Conservation (phyloP, 1,140 invertebrate species). For the Ctenoplectra terminalis region DNA sequence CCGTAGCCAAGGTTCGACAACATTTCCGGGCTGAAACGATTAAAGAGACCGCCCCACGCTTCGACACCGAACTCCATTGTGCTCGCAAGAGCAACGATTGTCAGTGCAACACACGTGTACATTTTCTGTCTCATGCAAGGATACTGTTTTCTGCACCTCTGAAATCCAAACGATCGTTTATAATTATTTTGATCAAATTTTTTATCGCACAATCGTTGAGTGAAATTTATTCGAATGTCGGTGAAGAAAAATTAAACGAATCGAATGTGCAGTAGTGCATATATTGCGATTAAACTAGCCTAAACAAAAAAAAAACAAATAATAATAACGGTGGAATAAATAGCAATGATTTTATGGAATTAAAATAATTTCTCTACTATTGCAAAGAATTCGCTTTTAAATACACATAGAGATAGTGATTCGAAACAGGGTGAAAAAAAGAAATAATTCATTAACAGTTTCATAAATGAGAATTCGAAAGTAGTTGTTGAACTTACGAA, state of each 20-base stretch:
- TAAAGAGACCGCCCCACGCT: conserved; percentile 92
- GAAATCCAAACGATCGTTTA: conserved; percentile 16
- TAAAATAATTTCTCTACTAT: no score
- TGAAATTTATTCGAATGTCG: background rate
- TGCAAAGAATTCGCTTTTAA: background rate
- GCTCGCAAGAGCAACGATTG: conserved; percentile 73
- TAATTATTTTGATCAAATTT: background rate
- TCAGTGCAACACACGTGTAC: conserved; percentile 69
- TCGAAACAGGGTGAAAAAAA: background rate
- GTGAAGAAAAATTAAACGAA: background rate
- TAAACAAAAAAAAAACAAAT: background rate
- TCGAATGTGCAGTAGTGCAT: no score
- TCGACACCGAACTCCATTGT: conserved; percentile 80
- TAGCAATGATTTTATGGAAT: no score
- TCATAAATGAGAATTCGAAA: background rate
- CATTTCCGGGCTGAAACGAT: conserved; percentile 93
- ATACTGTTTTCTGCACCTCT: conserved; percentile 28
- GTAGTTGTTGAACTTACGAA: conserved; percentile 35
- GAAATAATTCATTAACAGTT: no score
- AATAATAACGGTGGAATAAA: background rate
- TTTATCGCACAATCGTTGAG: no score
- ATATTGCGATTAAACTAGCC: background rate
- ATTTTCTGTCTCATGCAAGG: conserved; percentile 61
- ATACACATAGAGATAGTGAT: background rate
- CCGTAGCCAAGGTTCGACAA: conserved; percentile 91